phyloP scores from a whole-genome alignment of 1,140 invertebrate genomes.

The Aphidius ervi region DNA sequence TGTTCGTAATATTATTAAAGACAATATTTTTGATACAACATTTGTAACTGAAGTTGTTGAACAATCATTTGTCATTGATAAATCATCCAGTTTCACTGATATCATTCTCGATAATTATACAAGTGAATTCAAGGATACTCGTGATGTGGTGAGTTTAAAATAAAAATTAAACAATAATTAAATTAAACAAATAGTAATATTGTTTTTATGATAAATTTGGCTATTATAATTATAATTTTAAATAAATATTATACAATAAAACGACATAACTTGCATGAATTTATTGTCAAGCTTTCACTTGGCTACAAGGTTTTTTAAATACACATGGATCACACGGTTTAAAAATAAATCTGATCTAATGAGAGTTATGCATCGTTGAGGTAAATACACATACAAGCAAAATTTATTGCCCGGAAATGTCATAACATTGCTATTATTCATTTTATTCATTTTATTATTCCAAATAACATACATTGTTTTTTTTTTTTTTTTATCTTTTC shows the following conservation, averaged over 20 bases:
- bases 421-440: neutral
- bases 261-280: too few species aligned
- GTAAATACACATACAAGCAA: conserved; percentile 10
- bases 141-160: conserved; percentile 12
- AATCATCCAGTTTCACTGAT: conserved; percentile 22
- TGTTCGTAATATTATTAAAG: conserved; percentile 7
- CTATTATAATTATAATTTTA: too few species aligned
- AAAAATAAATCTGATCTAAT: conserved; percentile 37
- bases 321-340: conserved; percentile 14
- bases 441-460: too few species aligned
- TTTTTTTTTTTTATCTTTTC: too few species aligned
- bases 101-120: conserved; percentile 16
- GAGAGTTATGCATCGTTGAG: neutral
- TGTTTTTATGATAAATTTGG: too few species aligned
- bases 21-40: conserved; percentile 2
- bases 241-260: too few species aligned
- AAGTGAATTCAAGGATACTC: conserved; percentile 16
- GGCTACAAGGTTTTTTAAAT: conserved; percentile 9
- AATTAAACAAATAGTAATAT: too few species aligned
- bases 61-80: conserved; percentile 18
- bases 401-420: conserved; percentile 10
- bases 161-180: too few species aligned
- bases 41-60: conserved; percentile 16
- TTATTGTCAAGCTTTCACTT: conserved; percentile 10
- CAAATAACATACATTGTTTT: too few species aligned